Percentiles rank a stretch among this genome's conserved stretches.
Evolutionary conservation across 2,113 vertebrate species (phyloP).

Genomic region (Morphnarchus princeps): DNA sequence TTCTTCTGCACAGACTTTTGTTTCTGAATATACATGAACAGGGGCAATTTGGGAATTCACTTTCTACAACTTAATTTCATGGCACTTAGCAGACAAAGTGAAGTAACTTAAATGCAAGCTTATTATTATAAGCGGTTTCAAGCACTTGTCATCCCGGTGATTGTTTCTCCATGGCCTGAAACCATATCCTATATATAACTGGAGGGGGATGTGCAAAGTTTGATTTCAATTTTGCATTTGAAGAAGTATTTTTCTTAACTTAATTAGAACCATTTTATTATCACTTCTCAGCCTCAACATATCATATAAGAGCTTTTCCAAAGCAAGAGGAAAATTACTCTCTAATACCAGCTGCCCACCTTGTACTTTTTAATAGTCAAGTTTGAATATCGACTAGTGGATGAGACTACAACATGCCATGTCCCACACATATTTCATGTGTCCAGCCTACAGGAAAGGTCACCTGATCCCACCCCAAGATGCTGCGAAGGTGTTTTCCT

Average conservation of each 20-base stretch:
- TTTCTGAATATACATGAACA: conserved; percentile 63
- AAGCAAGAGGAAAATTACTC: background rate
- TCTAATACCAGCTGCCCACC: background rate
- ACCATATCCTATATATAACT: background rate
- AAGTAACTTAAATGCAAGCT: conserved; percentile 55
- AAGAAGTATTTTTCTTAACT: background rate
- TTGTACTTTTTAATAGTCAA: background rate
- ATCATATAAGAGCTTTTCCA: background rate
- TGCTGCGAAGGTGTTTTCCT: background rate
- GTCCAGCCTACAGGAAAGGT: background rate
- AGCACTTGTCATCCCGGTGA: conserved; percentile 50
- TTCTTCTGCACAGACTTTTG: conserved; percentile 60
- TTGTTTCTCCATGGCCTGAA: conserved; percentile 57
- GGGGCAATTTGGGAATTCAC: conserved; percentile 53
- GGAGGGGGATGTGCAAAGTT: background rate
- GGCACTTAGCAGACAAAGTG: conserved; percentile 58
- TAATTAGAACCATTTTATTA: background rate
- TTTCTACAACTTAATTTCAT: conserved; percentile 64
- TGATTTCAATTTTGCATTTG: conserved; percentile 38
- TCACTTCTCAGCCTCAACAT: background rate
- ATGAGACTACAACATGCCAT: background rate
- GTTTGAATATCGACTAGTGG: accelerated
- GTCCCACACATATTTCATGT: background rate
- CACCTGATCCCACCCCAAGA: background rate
- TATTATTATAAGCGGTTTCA: conserved; percentile 57